Base-by-base conservation (phyloP, 2,888 invertebrate species). In the Dolomedes plantarius region DNA sequence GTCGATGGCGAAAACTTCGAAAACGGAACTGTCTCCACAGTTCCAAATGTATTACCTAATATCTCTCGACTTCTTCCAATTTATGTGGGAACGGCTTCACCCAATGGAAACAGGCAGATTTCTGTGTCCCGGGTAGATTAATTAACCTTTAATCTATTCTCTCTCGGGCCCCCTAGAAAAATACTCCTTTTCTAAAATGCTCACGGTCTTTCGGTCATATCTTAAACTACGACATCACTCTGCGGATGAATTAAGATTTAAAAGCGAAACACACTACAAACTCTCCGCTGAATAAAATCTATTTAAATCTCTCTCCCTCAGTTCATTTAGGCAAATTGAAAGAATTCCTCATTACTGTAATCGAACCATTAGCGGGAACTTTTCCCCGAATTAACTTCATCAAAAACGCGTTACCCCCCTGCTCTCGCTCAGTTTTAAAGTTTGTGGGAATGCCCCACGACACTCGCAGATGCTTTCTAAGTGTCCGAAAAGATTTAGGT, bases 301-400 rank as follows among this genome's bases (percentile, higher is more conserved):
- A 81, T 81, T 81, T 81, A 74, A 81, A 73, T 50, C 68, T 29
- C 39, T 50, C 72, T 65, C 76, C 71, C 65, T 69, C 76, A 71
- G 82, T 72, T 83, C 76, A 77, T 77, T 77, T 85, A 77, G 56
- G 76, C 76, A 85, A 85, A 85, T 85, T 85, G 83, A 85, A 85
- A 85, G 83, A 85, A 85, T 85, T 85, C 68, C 83, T 85, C 83
- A 77, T 85, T 85, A 85, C 67, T 73, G 83, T 85, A 85, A 85
- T 85, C 83, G 83, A 85, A 85, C 77, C 83, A 85, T 85, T 85
- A 77, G 72, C 82, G 82, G 50, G 69, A 85, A 85, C 83, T 77
- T 76, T 85, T 73, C 56, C 68, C 41, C 50, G 77, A 85, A 85
- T 85, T 85, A 85, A 85, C 83, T 85, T 85, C 83, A 85, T 85